Conservation (phyloP, 2,888 invertebrate species). For the Diploptera punctata region DNA sequence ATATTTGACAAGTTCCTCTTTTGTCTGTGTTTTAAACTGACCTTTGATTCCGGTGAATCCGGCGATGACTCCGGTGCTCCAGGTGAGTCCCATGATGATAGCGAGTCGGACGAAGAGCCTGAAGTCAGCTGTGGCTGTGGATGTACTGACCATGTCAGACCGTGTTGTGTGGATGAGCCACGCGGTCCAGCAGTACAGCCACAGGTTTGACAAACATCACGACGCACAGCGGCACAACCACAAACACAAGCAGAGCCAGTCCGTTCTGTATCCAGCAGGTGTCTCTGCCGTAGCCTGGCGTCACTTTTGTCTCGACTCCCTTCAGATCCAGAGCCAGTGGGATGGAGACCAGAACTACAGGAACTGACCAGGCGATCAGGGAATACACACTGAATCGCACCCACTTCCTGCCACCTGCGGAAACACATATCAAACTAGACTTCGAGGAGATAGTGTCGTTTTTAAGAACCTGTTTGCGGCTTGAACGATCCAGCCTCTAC, state of each 20-base stretch:
- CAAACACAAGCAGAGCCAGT: background rate
- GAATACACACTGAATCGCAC: background rate
- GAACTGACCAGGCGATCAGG: background rate
- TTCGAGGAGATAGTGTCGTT: no score
- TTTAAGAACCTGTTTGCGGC: no score
- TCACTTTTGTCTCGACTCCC: background rate
- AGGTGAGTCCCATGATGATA: constrained; percentile 4
- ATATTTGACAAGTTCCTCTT: no score
- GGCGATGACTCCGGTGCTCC: background rate
- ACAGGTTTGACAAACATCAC: background rate
- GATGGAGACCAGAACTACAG: background rate
- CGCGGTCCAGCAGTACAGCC: background rate
- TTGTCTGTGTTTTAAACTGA: no score
- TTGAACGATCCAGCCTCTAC: no score
- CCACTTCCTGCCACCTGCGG: background rate
- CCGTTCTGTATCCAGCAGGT: background rate
- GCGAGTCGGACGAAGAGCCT: background rate
- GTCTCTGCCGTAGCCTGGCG: background rate
- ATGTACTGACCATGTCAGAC: background rate
- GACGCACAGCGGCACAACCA: background rate
- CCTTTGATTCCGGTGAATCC: no score
- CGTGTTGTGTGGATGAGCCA: background rate
- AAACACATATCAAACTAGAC: no score
- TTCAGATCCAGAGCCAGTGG: background rate
- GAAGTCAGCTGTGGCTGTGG: background rate